Conservation (phyloP, 2,797 vertebrate species). For the Takifugu rubripes region DNA sequence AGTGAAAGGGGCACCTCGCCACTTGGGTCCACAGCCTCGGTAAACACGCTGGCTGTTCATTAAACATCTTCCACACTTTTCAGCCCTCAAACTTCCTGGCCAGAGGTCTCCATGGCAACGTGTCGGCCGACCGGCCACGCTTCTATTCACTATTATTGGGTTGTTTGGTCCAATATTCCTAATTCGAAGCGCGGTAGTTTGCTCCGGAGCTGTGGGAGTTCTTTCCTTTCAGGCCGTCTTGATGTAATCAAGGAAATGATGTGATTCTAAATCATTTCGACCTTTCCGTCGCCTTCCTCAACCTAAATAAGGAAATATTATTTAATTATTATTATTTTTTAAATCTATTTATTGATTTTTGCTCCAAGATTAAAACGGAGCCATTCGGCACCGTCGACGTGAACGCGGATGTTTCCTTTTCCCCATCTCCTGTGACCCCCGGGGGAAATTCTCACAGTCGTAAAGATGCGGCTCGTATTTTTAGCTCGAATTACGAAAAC, state of each 20-base stretch:
- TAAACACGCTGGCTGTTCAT: conserved; percentile 63
- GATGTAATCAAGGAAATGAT: too few relatives aligned
- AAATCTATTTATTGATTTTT: too few relatives aligned
- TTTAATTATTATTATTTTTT: too few relatives aligned
- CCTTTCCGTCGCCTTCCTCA: too few relatives aligned
- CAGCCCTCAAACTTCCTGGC: conserved; percentile 52
- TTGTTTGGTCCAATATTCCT: conserved; percentile 24
- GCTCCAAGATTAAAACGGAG: too few relatives aligned
- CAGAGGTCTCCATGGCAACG: conserved; percentile 66
- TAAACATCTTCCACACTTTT: conserved; percentile 59
- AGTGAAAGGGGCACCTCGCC: conserved; percentile 37
- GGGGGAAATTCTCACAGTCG: conserved; percentile 24
- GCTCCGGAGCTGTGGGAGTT: background rate
- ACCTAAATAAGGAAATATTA: too few relatives aligned
- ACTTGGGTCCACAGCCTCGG: conserved; percentile 38
- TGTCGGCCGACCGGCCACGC: conserved; percentile 48
- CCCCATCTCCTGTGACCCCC: background rate
- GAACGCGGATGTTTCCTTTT: background rate
- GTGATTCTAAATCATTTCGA: too few relatives aligned
- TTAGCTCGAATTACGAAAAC: conserved; percentile 66
- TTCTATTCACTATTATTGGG: conserved; percentile 36
- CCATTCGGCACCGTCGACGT: too few relatives aligned
- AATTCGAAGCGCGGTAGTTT: background rate
- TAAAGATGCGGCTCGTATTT: conserved; percentile 58
- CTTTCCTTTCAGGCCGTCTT: too few relatives aligned